A percentile compares a stretch with the other conserved stretches of the same genome.
phyloP scores from a whole-genome alignment of 2,113 vertebrate species.

The Piaya cayana region DNA sequence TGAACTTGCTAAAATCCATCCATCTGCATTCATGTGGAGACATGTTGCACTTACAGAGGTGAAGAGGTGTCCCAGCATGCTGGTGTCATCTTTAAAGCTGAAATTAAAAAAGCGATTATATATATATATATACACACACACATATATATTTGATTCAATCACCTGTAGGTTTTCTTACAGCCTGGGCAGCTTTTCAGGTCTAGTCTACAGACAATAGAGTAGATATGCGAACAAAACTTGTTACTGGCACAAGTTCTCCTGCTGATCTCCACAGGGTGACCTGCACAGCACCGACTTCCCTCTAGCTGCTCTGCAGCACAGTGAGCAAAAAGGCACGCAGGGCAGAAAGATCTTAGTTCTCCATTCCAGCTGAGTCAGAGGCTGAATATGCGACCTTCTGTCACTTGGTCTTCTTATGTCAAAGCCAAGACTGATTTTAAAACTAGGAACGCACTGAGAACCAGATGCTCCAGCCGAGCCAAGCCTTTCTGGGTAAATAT shows the following conservation, averaged over 20 bases:
- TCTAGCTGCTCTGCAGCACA: not conserved
- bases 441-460: not conserved
- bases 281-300: not conserved
- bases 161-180: not conserved
- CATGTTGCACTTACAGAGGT: not conserved
- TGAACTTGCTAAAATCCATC: not conserved
- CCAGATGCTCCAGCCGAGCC: conserved; percentile 28
- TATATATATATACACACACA: too few relatives aligned
- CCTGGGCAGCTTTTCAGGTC: not conserved
- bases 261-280: not conserved
- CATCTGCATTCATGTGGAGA: not conserved
- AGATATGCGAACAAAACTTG: too few relatives aligned
- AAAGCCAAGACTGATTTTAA: not conserved
- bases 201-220: not conserved
- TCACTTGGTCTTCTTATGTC: conserved; percentile 16
- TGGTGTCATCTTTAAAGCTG: not conserved
- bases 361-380: conserved; percentile 6
- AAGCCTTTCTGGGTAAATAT: conserved; percentile 33
- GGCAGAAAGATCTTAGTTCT: not conserved
- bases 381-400: not conserved
- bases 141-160: not conserved
- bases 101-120: not conserved
- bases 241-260: not conserved
- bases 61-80: not conserved
- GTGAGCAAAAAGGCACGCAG: not conserved